Evolutionary conservation across 1,140 invertebrate genomes (phyloP), one percentile per base, ranked within the genome.

Genomic region (Zophobas atratus): DNA sequence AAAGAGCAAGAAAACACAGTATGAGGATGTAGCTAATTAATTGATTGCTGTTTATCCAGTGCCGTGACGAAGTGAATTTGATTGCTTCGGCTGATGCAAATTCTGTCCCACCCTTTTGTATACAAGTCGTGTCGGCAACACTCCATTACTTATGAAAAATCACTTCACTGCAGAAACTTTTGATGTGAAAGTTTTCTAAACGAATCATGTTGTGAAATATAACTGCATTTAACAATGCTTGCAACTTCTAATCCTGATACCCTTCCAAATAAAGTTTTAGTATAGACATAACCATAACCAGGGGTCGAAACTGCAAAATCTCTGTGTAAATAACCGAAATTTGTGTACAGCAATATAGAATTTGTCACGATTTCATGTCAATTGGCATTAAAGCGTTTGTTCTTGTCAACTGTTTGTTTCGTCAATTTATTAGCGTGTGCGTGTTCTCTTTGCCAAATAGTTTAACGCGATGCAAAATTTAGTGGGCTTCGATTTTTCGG

Each of bases 391-490:
- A 67, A 36, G 36, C 38, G 36, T 60, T 60, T 67, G 60, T 67
- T 41, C 39, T 67, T 67, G 60, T 67, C 60, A 67, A 43, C 60
- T 43, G 60, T 67, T 67, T 43, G 60, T 46, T 32, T 39, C 33
- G 43, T 46, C 39, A 67, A 67, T 67, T 67, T 67, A 67, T 67
- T 67, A 67, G n/a, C 5, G 20, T 43, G 60, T 67, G 60, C 60
- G 60, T 67, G 60, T 67, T 33, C 39, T 43, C 60, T 43, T 39
- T 67, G 39, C 20, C 20, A 67, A 67, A 43, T 67, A 36, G 60
- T 60, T 34, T 43, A 67, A 67, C 39, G 39, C 43, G 39, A n/a
- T 67, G 60, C 60, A 43, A 67, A 60, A 60, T 60, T 60, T 39
- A 20, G 38, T 67, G 60, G 39, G 33, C 41, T 67, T 43, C 20